phyloP scores from a whole-genome alignment of 2,797 vertebrate genomes.

The Danio jaintianensis region DNA sequence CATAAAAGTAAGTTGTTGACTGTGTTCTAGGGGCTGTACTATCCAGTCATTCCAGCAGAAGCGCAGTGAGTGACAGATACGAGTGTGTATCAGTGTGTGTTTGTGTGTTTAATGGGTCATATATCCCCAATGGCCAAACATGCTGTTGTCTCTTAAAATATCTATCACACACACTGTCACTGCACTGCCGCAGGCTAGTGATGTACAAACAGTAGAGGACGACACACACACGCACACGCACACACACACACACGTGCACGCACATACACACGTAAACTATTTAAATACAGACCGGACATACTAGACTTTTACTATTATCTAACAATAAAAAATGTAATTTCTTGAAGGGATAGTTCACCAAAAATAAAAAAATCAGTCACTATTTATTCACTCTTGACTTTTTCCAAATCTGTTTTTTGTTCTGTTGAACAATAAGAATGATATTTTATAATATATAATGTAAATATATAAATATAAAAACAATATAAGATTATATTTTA shows the following conservation, averaged over 20 bases:
- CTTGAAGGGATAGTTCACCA: too few species aligned
- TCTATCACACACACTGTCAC: slow-evolving; percentile 41
- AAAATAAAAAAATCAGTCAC: too few species aligned
- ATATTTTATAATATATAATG: too few species aligned
- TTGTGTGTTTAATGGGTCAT: slow-evolving; percentile 41
- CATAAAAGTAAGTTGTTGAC: neutral
- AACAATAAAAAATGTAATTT: too few species aligned
- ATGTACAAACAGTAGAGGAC: slow-evolving; percentile 27
- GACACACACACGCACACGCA: slow-evolving; percentile 22
- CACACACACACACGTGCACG: slow-evolving; percentile 20
- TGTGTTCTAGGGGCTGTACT: neutral
- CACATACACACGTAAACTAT: neutral
- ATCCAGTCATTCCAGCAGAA: neutral
- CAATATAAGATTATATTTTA: too few species aligned
- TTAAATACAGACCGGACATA: neutral
- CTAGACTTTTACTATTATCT: too few species aligned
- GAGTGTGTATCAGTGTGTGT: slow-evolving; percentile 20
- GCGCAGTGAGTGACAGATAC: neutral
- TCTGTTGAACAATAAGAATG: too few species aligned
- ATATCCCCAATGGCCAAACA: slow-evolving; percentile 53
- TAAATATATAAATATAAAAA: too few species aligned
- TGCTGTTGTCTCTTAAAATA: slow-evolving; percentile 54
- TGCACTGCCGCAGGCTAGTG: slow-evolving; percentile 27
- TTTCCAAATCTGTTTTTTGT: too few species aligned
- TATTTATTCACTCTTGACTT: too few species aligned